Conservation (phyloP, 1,140 invertebrate species). For the Drosophila nebulosa region DNA sequence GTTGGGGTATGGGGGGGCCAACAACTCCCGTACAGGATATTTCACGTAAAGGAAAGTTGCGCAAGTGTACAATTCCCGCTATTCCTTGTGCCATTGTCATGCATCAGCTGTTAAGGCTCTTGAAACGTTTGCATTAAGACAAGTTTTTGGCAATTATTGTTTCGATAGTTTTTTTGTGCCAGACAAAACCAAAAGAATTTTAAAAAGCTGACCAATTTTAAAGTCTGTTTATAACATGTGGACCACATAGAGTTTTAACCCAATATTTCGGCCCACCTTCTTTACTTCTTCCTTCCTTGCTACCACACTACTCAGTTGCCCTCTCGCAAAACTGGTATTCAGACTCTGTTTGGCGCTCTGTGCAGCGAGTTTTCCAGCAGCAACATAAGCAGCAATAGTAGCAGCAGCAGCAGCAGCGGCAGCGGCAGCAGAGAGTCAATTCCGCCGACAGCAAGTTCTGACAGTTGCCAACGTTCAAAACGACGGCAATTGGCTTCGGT, state of each 20-base stretch:
- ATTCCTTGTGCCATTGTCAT: slow-evolving; percentile 33
- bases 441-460: slow-evolving; percentile 19
- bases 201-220: background rate
- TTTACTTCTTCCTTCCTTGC: background rate
- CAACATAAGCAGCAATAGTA: slow-evolving; percentile 21
- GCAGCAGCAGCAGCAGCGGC: background rate
- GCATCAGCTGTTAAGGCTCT: slow-evolving; percentile 37
- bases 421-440: slow-evolving; percentile 14
- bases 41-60: slow-evolving; percentile 29
- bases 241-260: background rate
- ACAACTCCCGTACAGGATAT: background rate
- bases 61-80: slow-evolving; percentile 46
- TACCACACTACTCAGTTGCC: background rate
- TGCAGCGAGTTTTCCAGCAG: slow-evolving; percentile 30
- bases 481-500: slow-evolving; percentile 31
- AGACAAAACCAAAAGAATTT: background rate
- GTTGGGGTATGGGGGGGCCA: slow-evolving; percentile 1
- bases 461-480: slow-evolving; percentile 39
- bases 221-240: background rate
- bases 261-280: slow-evolving; percentile 34
- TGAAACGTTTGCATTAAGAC: background rate
- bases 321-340: slow-evolving; percentile 9
- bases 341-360: slow-evolving; percentile 4
- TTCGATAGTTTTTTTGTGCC: too few relatives aligned
- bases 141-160: background rate